These are phyloP conservation scores for Lophochroa leadbeateri DNA, from an alignment of 2,113 vertebrate genomes.

Conservation along the genomic window DNA sequence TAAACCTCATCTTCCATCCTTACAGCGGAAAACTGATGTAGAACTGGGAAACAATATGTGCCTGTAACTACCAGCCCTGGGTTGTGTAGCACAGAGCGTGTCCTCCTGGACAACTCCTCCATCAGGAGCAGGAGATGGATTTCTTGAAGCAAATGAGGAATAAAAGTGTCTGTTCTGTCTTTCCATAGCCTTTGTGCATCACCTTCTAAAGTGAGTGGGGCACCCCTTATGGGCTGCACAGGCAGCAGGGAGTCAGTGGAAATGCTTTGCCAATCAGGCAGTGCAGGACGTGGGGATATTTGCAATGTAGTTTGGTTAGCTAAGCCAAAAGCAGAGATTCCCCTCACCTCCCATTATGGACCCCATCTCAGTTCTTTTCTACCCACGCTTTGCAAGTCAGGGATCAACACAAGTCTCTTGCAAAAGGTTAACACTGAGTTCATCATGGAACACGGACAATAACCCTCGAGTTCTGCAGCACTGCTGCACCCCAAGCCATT, in stretches of 20 bases:
- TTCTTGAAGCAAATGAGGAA: not conserved
- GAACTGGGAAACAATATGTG: not conserved
- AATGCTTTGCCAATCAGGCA: not conserved
- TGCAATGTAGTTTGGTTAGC: not conserved
- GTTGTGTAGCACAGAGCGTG: not conserved
- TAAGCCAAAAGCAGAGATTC: not conserved
- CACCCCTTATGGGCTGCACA: not conserved
- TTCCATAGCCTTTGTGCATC: not conserved
- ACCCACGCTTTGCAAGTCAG: not conserved
- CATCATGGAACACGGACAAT: not conserved
- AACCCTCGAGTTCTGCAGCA: not conserved
- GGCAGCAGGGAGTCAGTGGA: not conserved
- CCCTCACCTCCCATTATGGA: accelerated
- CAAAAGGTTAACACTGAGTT: not conserved
- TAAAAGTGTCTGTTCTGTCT: not conserved
- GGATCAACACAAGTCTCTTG: not conserved
- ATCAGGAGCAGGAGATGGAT: not conserved
- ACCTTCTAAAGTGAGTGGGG: not conserved
- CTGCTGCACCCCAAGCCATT: not conserved
- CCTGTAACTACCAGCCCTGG: too few relatives aligned
- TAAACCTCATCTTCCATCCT: not conserved
- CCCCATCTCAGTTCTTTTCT: not conserved
- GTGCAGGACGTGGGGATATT: not conserved
- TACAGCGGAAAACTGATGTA: accelerated
- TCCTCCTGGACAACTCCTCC: not conserved